Conservation (phyloP, 2,797 vertebrate species). For the Mormyrus proboscirostris region DNA sequence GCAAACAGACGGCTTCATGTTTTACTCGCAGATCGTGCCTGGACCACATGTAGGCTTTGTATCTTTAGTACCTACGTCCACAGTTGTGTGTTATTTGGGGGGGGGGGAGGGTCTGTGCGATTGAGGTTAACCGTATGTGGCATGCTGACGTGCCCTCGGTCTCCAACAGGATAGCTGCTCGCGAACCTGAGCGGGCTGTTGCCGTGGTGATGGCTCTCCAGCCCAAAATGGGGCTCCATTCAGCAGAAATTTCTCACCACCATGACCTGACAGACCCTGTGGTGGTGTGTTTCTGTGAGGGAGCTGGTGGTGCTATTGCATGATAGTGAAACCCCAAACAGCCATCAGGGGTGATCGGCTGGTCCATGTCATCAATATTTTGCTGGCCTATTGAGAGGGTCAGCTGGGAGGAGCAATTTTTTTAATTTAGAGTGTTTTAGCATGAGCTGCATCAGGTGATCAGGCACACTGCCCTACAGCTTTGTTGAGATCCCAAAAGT, state of each 20-base stretch:
- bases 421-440: not conserved
- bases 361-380: not conserved
- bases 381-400: not conserved
- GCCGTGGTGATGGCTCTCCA: not conserved
- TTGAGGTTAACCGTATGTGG: conserved; percentile 10
- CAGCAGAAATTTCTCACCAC: not conserved
- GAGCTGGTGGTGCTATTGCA: not conserved
- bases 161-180: not conserved
- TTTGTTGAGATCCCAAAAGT: not conserved
- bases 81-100: not conserved
- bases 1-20: not conserved
- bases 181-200: not conserved
- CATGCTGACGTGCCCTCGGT: not conserved
- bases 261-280: not conserved
- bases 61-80: not conserved
- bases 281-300: not conserved
- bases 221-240: not conserved
- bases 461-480: not conserved
- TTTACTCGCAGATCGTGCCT: not conserved
- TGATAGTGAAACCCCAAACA: not conserved
- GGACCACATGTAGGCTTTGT: not conserved
- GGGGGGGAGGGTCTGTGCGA: not conserved
- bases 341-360: not conserved
- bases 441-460: not conserved
- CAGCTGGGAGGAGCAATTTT: not conserved